Conservation (phyloP, 2,113 vertebrate genomes). For the Rutilus rutilus region DNA sequence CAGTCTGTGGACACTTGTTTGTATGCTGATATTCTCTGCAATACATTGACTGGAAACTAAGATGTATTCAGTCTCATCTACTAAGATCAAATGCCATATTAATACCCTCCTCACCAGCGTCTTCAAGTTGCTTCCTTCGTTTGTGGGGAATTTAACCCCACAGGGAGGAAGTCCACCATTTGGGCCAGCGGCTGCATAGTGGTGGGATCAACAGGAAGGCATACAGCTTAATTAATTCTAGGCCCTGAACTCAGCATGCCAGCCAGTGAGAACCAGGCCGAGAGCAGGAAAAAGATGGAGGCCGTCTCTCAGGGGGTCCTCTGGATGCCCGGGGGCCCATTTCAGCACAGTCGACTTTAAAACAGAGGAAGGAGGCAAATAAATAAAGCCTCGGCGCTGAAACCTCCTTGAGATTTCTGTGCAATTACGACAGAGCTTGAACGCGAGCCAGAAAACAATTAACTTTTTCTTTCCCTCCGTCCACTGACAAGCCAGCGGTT, state of each 20-base stretch:
- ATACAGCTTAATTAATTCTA: constrained; percentile 43
- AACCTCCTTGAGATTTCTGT: constrained; percentile 65
- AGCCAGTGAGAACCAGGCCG: constrained; percentile 39
- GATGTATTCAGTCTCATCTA: background rate
- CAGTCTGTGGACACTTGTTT: background rate
- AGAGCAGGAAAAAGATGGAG: constrained; percentile 47
- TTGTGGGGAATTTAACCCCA: constrained; percentile 30
- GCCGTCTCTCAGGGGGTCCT: constrained; percentile 45
- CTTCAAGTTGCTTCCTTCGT: background rate
- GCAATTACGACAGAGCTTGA: constrained; percentile 71
- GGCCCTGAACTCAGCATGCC: constrained; percentile 27
- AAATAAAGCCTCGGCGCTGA: constrained; percentile 65
- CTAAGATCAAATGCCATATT: constrained; percentile 20
- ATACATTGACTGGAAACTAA: background rate
- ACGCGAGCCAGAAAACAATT: constrained; percentile 72
- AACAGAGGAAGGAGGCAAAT: constrained; percentile 67
- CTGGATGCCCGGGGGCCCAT: constrained; percentile 52
- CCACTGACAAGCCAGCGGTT: constrained; percentile 65
- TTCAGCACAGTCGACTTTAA: constrained; percentile 59
- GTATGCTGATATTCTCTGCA: too few species aligned
- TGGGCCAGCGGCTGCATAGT: constrained; percentile 25
- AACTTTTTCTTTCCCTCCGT: constrained; percentile 68
- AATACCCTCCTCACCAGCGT: constrained; percentile 3
- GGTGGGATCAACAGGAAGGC: constrained; percentile 43
- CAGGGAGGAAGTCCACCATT: constrained; percentile 62